Evolutionary conservation across 2,113 vertebrate species (phyloP), one percentile per base, ranked within the genome.

Genomic region (Anoura caudifer): DNA sequence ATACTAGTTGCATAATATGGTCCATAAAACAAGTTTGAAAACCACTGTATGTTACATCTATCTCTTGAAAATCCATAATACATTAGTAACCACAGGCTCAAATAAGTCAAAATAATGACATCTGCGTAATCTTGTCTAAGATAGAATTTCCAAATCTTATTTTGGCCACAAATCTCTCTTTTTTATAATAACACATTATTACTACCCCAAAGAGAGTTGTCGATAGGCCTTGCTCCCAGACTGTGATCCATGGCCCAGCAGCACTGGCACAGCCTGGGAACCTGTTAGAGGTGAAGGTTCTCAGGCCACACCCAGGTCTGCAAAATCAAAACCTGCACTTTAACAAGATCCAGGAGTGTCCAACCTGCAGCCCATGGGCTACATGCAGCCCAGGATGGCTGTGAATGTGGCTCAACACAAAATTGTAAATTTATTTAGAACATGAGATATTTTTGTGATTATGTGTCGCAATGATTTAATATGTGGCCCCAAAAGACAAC

Each of bases 191-290:
- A n/a, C 6, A 77, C 2, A 13, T 7, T 12, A 56, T 56, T 38
- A 81, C 36, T 63, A 43, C 17, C 31, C 5, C 72, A 54, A 26
- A 85, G 52, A 79, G 72, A 31, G 38, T 24, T 24, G 2, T 26
- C 28, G 16, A 6, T 3, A 5, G 36, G 59, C 12, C 50, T 79
- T 43, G 47, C 10, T 43, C 1, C 33, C 52, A 10, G 19, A 36
- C 14, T 52, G 45, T 4, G 59, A 47, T 31, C 45, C 20, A 0
- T 0, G 15, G 50, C 10, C 43, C 47, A 33, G 33, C 9, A 59
- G 67, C 28, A 17, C 2, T 7, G 52, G 33, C 33, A 6, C 4
- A 13, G 17, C 38, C 13, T 0, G 9, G 41, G 10, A 45, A 36
- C 22, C 33, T 19, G 52, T 56, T 20, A 72, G 59, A 65, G n/a